Conservation (phyloP, 2,797 vertebrate species). For the Peromyscus melanophrys region DNA sequence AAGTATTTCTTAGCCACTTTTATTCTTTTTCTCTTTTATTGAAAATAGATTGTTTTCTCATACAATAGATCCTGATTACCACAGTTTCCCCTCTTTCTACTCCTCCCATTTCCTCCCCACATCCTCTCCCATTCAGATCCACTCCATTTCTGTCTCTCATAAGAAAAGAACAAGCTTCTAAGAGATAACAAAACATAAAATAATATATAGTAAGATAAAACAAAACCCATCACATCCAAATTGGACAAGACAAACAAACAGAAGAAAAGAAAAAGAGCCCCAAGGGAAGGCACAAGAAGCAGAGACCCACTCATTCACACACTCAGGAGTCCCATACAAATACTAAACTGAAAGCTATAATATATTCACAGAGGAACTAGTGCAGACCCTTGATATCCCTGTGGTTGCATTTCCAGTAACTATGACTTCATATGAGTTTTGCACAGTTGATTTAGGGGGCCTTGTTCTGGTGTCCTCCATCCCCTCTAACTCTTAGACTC, state of each 20-base stretch:
- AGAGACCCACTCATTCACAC: neutral
- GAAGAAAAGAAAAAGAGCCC: neutral
- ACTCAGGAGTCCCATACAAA: neutral
- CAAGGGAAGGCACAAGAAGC: neutral
- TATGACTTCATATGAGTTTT: neutral
- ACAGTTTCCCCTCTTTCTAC: neutral
- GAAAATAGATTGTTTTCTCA: neutral
- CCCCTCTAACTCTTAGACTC: too few relatives aligned
- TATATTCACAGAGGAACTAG: neutral
- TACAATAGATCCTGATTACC: neutral
- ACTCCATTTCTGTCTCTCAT: neutral
- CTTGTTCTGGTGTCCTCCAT: too few relatives aligned
- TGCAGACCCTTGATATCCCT: neutral
- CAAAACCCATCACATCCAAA: neutral
- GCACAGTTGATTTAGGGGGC: neutral
- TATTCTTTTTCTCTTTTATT: neutral
- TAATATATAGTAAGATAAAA: neutral
- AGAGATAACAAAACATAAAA: neutral
- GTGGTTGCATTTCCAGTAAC: neutral
- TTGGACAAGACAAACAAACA: neutral
- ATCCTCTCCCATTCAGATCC: neutral
- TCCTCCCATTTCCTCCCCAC: neutral
- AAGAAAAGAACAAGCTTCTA: neutral
- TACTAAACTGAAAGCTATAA: neutral
- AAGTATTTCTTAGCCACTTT: neutral